These are phyloP conservation scores for Cryptoblepharus egeriae DNA, from an alignment of 2,797 vertebrate species.

Conservation along the genomic window DNA sequence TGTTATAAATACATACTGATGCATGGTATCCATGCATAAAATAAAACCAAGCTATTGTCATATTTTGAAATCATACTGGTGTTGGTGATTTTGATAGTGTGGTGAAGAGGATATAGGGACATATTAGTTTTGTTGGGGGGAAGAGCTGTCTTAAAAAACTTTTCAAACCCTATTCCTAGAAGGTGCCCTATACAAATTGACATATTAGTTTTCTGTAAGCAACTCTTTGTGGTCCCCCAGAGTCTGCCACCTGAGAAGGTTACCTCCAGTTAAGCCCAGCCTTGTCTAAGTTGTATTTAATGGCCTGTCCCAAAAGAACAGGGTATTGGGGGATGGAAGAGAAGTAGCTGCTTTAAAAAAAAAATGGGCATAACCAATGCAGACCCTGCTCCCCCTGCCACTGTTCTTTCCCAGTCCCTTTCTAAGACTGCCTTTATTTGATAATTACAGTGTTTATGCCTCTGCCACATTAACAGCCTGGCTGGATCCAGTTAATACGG, in stretches of 20 bases:
- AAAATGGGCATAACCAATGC: not conserved
- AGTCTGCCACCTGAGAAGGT: not conserved
- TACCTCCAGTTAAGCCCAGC: not conserved
- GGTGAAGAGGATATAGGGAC: too few species aligned
- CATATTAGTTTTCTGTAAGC: too few species aligned
- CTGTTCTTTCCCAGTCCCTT: not conserved
- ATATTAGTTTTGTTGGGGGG: too few species aligned
- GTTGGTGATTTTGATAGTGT: too few species aligned
- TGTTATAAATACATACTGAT: too few species aligned
- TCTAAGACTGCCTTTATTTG: constrained; percentile 35
- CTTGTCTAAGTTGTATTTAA: constrained; percentile 10
- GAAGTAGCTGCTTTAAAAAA: constrained; percentile 7
- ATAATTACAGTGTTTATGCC: constrained; percentile 68
- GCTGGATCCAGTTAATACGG: constrained; percentile 57
- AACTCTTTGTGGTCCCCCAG: not conserved
- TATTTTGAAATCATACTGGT: too few species aligned
- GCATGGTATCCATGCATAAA: too few species aligned
- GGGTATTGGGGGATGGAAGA: not conserved
- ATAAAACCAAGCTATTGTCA: too few species aligned
- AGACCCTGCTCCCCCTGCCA: not conserved
- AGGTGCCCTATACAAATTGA: too few species aligned
- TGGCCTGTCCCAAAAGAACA: not conserved
- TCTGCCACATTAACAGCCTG: constrained; percentile 40
- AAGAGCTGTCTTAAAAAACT: too few species aligned
- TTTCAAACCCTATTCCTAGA: too few species aligned